These are phyloP conservation scores for Agonum fuliginosum DNA, from an alignment of 2,888 invertebrate genomes.

Conservation along the genomic window DNA sequence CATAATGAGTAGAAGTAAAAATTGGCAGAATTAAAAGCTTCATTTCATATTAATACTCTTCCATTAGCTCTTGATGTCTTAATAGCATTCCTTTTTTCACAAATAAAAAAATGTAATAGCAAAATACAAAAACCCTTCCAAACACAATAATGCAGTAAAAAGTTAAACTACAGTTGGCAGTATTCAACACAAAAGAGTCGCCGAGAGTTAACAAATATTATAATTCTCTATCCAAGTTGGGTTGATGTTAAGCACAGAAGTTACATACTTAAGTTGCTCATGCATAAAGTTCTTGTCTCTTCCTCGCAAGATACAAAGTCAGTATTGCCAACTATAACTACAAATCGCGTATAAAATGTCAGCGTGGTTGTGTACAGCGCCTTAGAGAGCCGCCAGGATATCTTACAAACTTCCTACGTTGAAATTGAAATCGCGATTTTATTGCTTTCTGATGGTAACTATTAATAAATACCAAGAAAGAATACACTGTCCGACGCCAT, in stretches of 20 bases:
- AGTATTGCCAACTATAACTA: slow-evolving; percentile 55
- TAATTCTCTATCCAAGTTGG: slow-evolving; percentile 42
- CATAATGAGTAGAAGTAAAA: neutral
- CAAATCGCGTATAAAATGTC: slow-evolving; percentile 55
- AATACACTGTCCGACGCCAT: neutral
- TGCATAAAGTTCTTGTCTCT: slow-evolving; percentile 43
- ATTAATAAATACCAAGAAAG: slow-evolving; percentile 16
- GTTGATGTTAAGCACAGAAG: slow-evolving; percentile 30
- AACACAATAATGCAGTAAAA: slow-evolving; percentile 29
- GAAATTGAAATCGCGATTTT: slow-evolving; percentile 63
- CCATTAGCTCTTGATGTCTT: slow-evolving; percentile 8
- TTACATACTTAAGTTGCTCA: slow-evolving; percentile 55
- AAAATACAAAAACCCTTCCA: neutral
- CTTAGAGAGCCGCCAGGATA: slow-evolving; percentile 49
- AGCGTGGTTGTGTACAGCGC: slow-evolving; percentile 41
- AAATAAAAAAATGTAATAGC: slow-evolving; percentile 9
- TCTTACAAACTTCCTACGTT: slow-evolving; percentile 60
- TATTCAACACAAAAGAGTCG: slow-evolving; percentile 12
- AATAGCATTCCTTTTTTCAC: slow-evolving; percentile 6
- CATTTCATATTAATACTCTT: slow-evolving; percentile 19
- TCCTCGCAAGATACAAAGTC: slow-evolving; percentile 29
- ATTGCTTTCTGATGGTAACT: slow-evolving; percentile 60
- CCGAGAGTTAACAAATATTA: slow-evolving; percentile 50
- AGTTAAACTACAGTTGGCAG: slow-evolving; percentile 36
- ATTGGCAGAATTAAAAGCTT: slow-evolving; percentile 26